Evolutionary conservation across 2,113 vertebrate genomes (phyloP).

Genomic region (Chloebia gouldiae): DNA sequence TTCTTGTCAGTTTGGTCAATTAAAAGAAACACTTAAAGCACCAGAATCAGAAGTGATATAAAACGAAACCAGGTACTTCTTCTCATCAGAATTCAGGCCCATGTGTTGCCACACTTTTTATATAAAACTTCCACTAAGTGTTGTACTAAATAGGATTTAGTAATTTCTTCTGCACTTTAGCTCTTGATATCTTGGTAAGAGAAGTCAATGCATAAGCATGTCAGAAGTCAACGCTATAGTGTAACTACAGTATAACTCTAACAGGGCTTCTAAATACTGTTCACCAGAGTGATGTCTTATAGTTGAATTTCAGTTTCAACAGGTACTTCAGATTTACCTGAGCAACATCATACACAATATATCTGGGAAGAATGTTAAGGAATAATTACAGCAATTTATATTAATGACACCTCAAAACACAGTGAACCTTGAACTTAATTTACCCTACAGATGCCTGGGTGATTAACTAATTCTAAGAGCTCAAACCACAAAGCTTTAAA

Average conservation of each 20-base stretch:
- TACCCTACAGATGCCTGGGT: background rate
- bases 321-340: conserved; percentile 97
- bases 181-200: conserved; percentile 30
- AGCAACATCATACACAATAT: conserved; percentile 95
- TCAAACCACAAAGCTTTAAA: background rate
- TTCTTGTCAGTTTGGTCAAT: conserved; percentile 15
- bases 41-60: background rate
- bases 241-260: conserved; percentile 58
- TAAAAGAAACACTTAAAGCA: conserved; percentile 20
- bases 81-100: conserved; percentile 32
- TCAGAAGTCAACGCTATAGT: conserved; percentile 50
- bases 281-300: conserved; percentile 95
- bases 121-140: conserved; percentile 56
- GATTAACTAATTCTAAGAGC: background rate
- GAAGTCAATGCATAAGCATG: background rate
- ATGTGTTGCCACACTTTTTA: conserved; percentile 6
- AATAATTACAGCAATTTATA: background rate
- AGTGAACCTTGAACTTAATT: background rate
- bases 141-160: conserved; percentile 51
- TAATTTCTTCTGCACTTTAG: conserved; percentile 28
- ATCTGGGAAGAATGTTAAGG: conserved; percentile 76
- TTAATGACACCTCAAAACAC: background rate
- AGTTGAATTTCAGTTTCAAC: conserved; percentile 97
- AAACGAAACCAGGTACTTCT: conserved; percentile 38
- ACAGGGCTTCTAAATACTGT: conserved; percentile 28